Conservation (phyloP, 2,888 invertebrate species). For the Endotricha flammealis region DNA sequence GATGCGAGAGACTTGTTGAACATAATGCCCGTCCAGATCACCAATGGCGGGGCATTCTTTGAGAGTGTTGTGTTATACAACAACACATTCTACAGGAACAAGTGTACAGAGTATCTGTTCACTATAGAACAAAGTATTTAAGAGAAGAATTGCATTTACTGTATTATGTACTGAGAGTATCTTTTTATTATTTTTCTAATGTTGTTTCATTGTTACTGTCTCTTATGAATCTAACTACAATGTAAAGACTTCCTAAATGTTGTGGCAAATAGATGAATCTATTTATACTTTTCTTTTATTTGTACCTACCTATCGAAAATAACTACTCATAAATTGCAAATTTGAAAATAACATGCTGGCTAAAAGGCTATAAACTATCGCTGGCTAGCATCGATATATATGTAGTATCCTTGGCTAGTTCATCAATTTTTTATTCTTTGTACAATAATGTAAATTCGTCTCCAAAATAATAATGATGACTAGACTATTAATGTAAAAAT, state of each 20-base stretch:
- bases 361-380: too few species aligned
- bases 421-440: too few species aligned
- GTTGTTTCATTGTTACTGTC: constrained; percentile 36
- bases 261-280: too few species aligned
- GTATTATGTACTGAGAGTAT: constrained; percentile 10
- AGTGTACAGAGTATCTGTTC: constrained; percentile 80
- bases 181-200: constrained; percentile 28
- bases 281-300: too few species aligned
- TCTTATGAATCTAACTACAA: constrained; percentile 30
- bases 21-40: constrained; percentile 53
- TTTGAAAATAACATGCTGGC: too few species aligned
- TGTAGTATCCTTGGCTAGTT: too few species aligned
- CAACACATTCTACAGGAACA: constrained; percentile 66
- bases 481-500: not conserved
- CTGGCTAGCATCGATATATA: too few species aligned
- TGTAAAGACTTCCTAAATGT: constrained; percentile 50
- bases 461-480: too few species aligned
- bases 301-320: too few species aligned
- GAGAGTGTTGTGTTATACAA: constrained; percentile 61
- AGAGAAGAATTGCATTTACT: constrained; percentile 4
- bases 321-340: too few species aligned
- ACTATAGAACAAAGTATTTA: constrained; percentile 43
- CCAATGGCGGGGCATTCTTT: constrained; percentile 63
- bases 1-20: constrained; percentile 51
- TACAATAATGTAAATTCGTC: too few species aligned